A percentile compares a stretch with the other conserved stretches of the same genome.
Conservation (phyloP, 1,140 invertebrate species). For the Choristoneura fumiferana region DNA sequence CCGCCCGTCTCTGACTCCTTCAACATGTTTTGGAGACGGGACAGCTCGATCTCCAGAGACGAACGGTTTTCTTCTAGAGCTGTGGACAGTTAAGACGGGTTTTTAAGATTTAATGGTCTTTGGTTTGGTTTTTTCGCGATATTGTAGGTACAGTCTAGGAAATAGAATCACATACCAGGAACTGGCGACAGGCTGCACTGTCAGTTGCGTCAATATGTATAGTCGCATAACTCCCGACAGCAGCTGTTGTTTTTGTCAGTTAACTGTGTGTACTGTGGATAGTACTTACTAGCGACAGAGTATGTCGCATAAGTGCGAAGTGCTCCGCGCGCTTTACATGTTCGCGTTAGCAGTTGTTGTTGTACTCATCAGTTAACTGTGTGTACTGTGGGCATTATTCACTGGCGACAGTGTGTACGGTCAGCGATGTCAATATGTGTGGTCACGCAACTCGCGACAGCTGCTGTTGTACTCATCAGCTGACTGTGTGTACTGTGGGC, state of each 20-base stretch:
- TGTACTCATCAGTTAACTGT: no score
- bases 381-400: no score
- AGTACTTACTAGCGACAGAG: no score
- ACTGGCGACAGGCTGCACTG: constrained; percentile 89
- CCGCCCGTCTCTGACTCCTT: constrained; percentile 88
- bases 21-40: constrained; percentile 83
- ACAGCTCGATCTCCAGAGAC: constrained; percentile 84
- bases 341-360: no score
- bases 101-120: no score
- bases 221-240: constrained; percentile 81
- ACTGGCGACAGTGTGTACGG: constrained; percentile 89
- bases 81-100: constrained; percentile 35
- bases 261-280: no score
- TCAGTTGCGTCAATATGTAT: constrained; percentile 89
- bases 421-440: constrained; percentile 89
- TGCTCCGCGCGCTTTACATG: background rate
- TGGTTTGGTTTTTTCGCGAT: no score
- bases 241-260: no score
- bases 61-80: constrained; percentile 88
- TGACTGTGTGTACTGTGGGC: no score
- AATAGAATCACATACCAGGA: no score
- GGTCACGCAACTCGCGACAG: constrained; percentile 81
- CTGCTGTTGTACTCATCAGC: no score
- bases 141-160: no score
- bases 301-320: background rate